Base-by-base conservation (phyloP, 1,140 invertebrate genomes). In the Octopus sinensis region DNA sequence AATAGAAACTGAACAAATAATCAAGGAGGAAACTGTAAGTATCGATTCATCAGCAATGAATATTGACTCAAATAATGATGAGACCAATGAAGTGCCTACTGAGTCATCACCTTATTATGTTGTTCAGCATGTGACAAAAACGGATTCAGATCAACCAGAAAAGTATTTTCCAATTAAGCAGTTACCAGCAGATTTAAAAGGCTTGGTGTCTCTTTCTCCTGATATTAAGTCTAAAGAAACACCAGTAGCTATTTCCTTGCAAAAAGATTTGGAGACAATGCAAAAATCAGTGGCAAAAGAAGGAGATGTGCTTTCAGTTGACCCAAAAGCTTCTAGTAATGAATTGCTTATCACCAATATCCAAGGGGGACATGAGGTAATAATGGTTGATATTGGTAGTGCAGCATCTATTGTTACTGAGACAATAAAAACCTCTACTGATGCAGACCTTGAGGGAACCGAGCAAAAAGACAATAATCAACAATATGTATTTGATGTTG, bases 1-100 rank as follows among this genome's bases (percentile, higher is more conserved):
- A 73, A 73, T 73, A 73, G 68, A 73, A 73, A 73, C 68, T 73
- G 68, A 73, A 13, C 68, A 73, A 73, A 73, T 73, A 13, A 73
- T 73, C 68, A 73, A 73, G 13, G 13, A 13, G 13, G 68, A 73
- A 73, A 43, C 30, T 43, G 30, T 43, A 43, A 62, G 56, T 62
- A 62, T 62, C 4, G 56, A 17, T 12, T 9, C 9, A 62, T 62
- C 9, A 12, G 17, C 9, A 62, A 23, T n/a, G 17, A 23, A 73
- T 13, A 17, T 5, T 12, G 68, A 73, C 30, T 23, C 68, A 73
- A 17, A 62, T 12, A 62, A 62, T 62, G 56, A 62, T 62, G 56
- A 17, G 17, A 62, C 17, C 9, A 73, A 73, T 23, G 30, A 73
- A 73, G 68, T 73, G 68, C 68, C 68, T 12, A 12, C 68, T n/a